These are phyloP conservation scores for Drosophila demipolita DNA, from an alignment of 2,888 invertebrate species.

Conservation along the genomic window DNA sequence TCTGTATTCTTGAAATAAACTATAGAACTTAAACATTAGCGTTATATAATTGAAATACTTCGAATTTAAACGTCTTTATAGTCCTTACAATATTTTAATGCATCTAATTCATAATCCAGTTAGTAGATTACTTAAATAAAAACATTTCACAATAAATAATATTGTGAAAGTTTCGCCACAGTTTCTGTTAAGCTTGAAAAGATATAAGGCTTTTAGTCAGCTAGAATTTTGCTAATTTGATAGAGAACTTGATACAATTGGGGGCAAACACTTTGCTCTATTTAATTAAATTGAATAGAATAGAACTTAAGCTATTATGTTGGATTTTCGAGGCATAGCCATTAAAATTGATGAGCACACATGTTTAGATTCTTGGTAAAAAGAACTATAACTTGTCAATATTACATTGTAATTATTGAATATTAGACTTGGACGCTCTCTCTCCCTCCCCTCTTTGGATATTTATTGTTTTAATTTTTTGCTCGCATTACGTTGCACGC, in stretches of 20 bases:
- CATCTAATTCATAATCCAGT: neutral
- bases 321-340: conserved; percentile 14
- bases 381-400: neutral
- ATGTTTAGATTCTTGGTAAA: conserved; percentile 8
- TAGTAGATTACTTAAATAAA: neutral
- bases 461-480: conserved; percentile 9
- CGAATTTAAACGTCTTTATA: neutral
- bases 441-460: neutral
- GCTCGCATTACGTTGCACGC: conserved; percentile 48
- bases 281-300: neutral
- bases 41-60: neutral
- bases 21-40: neutral
- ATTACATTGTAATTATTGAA: neutral
- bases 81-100: neutral
- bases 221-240: conserved; percentile 20
- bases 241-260: conserved; percentile 14
- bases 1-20: neutral
- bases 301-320: neutral
- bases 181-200: conserved; percentile 16
- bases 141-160: neutral
- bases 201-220: conserved; percentile 14
- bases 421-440: neutral
- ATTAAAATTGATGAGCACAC: conserved; percentile 30
- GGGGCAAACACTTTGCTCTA: neutral
- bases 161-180: neutral